These are phyloP conservation scores for Pristionchus maxplancki DNA, from an alignment of 2,888 invertebrate genomes.

Conservation along the genomic window DNA sequence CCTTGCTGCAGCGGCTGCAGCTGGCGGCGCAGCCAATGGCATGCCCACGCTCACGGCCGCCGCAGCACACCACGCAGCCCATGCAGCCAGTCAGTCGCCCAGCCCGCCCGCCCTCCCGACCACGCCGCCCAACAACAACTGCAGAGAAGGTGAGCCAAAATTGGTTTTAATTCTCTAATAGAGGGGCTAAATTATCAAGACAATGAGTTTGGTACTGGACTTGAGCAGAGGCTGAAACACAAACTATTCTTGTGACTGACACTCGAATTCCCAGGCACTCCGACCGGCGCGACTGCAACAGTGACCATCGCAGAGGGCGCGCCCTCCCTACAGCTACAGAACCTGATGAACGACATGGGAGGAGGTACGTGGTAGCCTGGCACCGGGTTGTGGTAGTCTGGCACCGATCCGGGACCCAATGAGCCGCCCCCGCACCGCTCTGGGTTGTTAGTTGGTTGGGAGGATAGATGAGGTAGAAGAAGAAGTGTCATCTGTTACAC, in stretches of 20 bases:
- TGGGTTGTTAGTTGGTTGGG: not conserved
- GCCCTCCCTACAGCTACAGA: slow-evolving; percentile 35
- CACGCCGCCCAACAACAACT: slow-evolving; percentile 6
- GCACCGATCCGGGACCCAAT: not conserved
- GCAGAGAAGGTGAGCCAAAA: slow-evolving; percentile 42
- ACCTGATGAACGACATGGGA: slow-evolving; percentile 34
- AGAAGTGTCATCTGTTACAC: slow-evolving; percentile 39
- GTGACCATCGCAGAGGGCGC: slow-evolving; percentile 22
- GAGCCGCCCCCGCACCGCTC: not conserved
- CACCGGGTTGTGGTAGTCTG: not conserved
- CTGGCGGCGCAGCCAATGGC: not conserved
- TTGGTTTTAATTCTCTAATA: too few relatives aligned
- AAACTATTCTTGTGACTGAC: not conserved
- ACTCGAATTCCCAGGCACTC: not conserved
- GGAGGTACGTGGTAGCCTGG: slow-evolving; percentile 1
- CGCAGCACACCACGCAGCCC: not conserved
- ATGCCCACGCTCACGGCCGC: slow-evolving; percentile 9
- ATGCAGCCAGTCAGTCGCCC: slow-evolving; percentile 16
- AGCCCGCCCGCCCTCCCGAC: not conserved
- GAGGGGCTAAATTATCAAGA: too few relatives aligned
- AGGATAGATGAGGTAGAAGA: not conserved
- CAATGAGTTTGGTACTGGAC: not conserved
- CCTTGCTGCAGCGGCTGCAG: not conserved
- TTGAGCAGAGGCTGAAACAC: not conserved
- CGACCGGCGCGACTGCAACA: slow-evolving; percentile 40